Conservation (phyloP, 2,797 vertebrate genomes). For the Pachyuromys duprasi region DNA sequence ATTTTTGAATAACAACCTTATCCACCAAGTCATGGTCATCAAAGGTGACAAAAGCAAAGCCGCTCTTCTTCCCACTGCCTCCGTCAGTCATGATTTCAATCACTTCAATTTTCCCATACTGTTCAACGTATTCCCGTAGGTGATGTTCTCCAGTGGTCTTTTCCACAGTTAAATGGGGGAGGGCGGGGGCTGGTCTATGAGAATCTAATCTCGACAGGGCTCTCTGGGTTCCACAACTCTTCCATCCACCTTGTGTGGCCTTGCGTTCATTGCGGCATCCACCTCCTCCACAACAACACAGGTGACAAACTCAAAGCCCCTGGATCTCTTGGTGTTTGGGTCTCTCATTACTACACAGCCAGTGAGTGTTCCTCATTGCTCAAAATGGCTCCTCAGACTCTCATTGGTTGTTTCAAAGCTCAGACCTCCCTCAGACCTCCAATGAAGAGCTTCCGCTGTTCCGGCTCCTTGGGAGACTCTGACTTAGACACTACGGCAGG, state of each 20-base stretch:
- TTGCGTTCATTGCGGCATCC: constrained; percentile 94
- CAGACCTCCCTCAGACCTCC: constrained; percentile 96
- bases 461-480: constrained; percentile 94
- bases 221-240: constrained; percentile 96
- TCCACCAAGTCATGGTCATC: constrained; percentile 98
- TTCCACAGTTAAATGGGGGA: constrained; percentile 96
- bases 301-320: constrained; percentile 97
- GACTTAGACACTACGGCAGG: too few relatives aligned
- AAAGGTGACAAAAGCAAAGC: constrained; percentile 87
- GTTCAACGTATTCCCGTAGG: constrained; percentile 95
- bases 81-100: constrained; percentile 85
- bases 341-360: constrained; percentile 94
- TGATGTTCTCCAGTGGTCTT: constrained; percentile 98
- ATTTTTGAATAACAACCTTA: constrained; percentile 98
- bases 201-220: constrained; percentile 98
- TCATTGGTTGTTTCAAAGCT: constrained; percentile 98
- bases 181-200: constrained; percentile 94
- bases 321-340: constrained; percentile 91
- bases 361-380: constrained; percentile 97
- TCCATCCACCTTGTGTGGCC: constrained; percentile 96
- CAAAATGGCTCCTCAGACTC: constrained; percentile 95
- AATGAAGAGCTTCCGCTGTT: constrained; percentile 98
- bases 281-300: constrained; percentile 95
- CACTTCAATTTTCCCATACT: constrained; percentile 96
- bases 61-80: too few relatives aligned